Evolutionary conservation across 2,797 vertebrate genomes (phyloP).

Genomic region (Acanthurus leucopareius): DNA sequence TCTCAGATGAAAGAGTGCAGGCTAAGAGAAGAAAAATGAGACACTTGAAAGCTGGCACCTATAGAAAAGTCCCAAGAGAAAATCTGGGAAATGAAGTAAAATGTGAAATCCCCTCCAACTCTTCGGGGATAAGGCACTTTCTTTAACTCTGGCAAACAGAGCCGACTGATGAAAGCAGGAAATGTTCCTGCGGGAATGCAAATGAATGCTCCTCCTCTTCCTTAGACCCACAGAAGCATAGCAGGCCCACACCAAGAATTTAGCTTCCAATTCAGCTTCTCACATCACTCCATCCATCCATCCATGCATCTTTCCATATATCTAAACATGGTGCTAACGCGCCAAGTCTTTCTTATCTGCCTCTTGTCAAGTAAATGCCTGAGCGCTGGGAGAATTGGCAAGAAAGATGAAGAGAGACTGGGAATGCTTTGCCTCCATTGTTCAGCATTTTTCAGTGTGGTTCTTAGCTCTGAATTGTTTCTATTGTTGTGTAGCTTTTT

Average conservation of each 20-base stretch:
- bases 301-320: neutral
- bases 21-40: conserved; percentile 14
- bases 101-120: conserved; percentile 49
- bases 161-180: conserved; percentile 66
- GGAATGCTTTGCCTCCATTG: conserved; percentile 34
- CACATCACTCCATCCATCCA: conserved; percentile 32
- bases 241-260: conserved; percentile 51
- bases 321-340: conserved; percentile 47
- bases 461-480: conserved; percentile 52
- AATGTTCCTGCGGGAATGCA: conserved; percentile 68
- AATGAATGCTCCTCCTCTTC: conserved; percentile 61
- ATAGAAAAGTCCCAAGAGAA: conserved; percentile 51
- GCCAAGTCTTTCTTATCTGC: conserved; percentile 68
- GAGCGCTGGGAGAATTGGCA: conserved; percentile 57
- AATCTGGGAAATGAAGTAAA: conserved; percentile 54
- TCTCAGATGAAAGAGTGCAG: conserved; percentile 47
- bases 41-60: conserved; percentile 57
- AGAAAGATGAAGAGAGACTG: conserved; percentile 21
- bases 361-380: conserved; percentile 54
- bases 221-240: conserved; percentile 35
- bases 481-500: conserved; percentile 44
- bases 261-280: conserved; percentile 66
- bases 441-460: conserved; percentile 5
- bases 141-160: conserved; percentile 51
- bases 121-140: conserved; percentile 36